Conservation (phyloP, 1,140 invertebrate genomes). For the Hermetia illucens region DNA sequence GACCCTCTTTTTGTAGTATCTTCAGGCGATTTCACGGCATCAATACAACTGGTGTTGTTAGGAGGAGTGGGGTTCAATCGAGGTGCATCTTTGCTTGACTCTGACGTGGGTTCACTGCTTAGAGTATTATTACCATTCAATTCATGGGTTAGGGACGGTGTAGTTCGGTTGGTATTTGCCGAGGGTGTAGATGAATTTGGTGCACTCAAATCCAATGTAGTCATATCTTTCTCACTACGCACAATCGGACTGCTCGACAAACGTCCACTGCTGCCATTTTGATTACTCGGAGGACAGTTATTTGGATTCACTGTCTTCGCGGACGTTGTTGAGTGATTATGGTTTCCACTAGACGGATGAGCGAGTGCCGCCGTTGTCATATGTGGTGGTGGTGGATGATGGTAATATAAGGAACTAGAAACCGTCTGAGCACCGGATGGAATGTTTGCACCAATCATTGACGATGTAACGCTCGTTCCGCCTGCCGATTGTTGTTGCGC, state of each 20-base stretch:
- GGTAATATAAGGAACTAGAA: constrained; percentile 17
- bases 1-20: no score
- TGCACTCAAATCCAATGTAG: constrained; percentile 25
- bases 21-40: no score
- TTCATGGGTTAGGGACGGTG: constrained; percentile 11
- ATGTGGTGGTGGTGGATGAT: constrained; percentile 16
- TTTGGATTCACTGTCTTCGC: no score
- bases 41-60: no score
- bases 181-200: constrained; percentile 21
- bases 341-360: no score
- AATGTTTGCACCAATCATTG: neutral
- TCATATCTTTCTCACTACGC: constrained; percentile 19
- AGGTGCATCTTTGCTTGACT: constrained; percentile 5
- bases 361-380: constrained; percentile 23
- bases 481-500: constrained; percentile 5
- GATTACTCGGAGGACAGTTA: constrained; percentile 12
- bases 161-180: constrained; percentile 12
- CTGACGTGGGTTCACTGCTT: constrained; percentile 10
- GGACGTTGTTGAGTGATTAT: no score
- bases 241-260: constrained; percentile 21
- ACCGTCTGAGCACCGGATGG: neutral
- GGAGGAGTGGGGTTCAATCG: no score
- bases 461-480: neutral
- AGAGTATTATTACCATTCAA: constrained; percentile 15
- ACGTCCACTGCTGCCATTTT: constrained; percentile 13